These are phyloP conservation scores for Pandemis heparana DNA, from an alignment of 2,888 invertebrate genomes.

Conservation along the genomic window DNA sequence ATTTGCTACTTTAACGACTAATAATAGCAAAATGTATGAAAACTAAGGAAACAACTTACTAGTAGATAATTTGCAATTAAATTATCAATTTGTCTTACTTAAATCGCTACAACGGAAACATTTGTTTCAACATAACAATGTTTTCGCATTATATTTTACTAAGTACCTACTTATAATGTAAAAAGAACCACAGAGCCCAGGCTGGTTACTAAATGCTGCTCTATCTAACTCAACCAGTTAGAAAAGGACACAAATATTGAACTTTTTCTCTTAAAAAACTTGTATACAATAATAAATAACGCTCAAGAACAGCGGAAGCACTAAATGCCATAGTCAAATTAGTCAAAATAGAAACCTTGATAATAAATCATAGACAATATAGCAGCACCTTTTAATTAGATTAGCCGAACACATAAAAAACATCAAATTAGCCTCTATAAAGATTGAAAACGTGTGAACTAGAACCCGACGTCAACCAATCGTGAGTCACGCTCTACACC, in stretches of 20 bases:
- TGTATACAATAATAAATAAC: background rate
- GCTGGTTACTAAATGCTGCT: background rate
- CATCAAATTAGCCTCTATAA: slow-evolving; percentile 19
- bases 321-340: slow-evolving; percentile 8
- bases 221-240: background rate
- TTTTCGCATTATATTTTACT: background rate
- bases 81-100: too few species aligned
- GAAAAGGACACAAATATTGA: background rate
- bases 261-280: background rate
- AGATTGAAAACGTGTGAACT: slow-evolving; percentile 23
- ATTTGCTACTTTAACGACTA: background rate
- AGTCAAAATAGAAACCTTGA: background rate
- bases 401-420: slow-evolving; percentile 18
- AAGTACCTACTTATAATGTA: too few species aligned
- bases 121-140: background rate
- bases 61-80: too few species aligned
- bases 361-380: slow-evolving; percentile 21
- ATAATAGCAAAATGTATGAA: background rate
- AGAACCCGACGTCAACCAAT: background rate
- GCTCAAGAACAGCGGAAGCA: slow-evolving; percentile 26
- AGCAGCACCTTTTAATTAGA: slow-evolving; percentile 5
- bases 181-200: background rate
- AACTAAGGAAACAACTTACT: background rate
- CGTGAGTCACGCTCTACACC: slow-evolving; percentile 21
- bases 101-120: background rate